Conservation (phyloP, 2,113 vertebrate species). For the Tenebrosternarchus preto region DNA sequence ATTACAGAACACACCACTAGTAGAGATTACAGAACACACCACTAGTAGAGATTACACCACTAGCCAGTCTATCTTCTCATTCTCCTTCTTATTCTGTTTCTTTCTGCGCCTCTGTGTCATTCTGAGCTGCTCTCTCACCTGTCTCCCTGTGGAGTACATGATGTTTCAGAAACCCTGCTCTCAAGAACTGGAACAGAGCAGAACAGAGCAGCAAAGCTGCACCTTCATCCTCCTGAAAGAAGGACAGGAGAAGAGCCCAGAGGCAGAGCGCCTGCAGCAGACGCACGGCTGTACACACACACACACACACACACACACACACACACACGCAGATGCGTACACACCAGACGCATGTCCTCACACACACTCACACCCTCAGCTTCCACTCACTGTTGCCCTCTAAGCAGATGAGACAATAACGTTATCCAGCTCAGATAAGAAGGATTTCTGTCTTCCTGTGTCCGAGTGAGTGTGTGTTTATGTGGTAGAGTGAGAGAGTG, state of each 20-base stretch:
- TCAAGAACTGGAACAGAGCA: too few species aligned
- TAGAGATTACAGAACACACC: too few species aligned
- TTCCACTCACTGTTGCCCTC: background rate
- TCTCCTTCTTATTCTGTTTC: slow-evolving; percentile 10
- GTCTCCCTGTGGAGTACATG: background rate
- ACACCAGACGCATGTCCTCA: too few species aligned
- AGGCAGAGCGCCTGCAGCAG: too few species aligned
- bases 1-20: too few species aligned
- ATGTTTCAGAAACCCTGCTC: background rate
- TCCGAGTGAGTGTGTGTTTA: background rate
- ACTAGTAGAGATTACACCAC: background rate
- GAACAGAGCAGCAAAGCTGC: too few species aligned
- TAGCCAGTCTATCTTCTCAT: background rate
- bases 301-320: too few species aligned
- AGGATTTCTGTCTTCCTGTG: background rate
- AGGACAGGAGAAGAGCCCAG: too few species aligned
- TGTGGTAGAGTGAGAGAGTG: background rate
- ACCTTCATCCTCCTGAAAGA: too few species aligned
- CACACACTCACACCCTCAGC: too few species aligned
- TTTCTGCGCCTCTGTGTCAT: background rate
- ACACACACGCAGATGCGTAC: too few species aligned
- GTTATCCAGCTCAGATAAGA: background rate
- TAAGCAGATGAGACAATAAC: background rate
- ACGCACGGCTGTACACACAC: too few species aligned
- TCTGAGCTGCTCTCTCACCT: background rate